Evolutionary conservation across 2,888 invertebrate genomes (phyloP).

Genomic region (Spisula subtruncata): DNA sequence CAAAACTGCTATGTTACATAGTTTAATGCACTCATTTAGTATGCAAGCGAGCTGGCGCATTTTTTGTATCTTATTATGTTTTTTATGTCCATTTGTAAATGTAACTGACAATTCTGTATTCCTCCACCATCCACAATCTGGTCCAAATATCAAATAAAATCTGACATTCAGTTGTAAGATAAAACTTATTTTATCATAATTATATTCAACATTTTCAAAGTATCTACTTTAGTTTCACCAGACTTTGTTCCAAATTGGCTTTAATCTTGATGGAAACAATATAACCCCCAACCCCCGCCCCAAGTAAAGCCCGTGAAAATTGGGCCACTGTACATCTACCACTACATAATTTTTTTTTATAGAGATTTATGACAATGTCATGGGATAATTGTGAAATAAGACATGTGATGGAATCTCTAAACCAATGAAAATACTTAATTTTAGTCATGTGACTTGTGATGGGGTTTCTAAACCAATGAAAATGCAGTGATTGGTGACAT

Average conservation of each 20-base stretch:
- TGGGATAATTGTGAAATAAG: neutral
- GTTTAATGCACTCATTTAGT: constrained; percentile 22
- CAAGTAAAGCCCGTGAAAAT: no score
- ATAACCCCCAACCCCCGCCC: no score
- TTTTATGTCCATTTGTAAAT: constrained; percentile 5
- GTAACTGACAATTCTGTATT: constrained; percentile 6
- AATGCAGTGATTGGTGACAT: constrained; percentile 27
- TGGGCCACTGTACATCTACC: no score
- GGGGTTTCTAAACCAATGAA: neutral
- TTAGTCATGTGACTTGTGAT: neutral
- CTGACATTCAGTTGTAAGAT: neutral
- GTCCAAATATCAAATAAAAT: neutral
- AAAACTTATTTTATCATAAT: neutral
- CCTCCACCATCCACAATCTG: neutral
- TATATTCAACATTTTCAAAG: neutral
- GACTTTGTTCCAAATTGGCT: neutral
- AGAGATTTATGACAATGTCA: neutral
- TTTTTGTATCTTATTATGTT: constrained; percentile 10
- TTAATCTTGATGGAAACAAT: neutral
- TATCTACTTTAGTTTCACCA: neutral
- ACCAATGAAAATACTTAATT: constrained; percentile 23
- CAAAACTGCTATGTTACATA: neutral
- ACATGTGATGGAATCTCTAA: neutral
- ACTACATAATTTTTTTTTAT: no score
- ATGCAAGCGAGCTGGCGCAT: neutral